These are phyloP conservation scores for Saccostrea echinata DNA, from an alignment of 1,140 invertebrate genomes.

Conservation along the genomic window DNA sequence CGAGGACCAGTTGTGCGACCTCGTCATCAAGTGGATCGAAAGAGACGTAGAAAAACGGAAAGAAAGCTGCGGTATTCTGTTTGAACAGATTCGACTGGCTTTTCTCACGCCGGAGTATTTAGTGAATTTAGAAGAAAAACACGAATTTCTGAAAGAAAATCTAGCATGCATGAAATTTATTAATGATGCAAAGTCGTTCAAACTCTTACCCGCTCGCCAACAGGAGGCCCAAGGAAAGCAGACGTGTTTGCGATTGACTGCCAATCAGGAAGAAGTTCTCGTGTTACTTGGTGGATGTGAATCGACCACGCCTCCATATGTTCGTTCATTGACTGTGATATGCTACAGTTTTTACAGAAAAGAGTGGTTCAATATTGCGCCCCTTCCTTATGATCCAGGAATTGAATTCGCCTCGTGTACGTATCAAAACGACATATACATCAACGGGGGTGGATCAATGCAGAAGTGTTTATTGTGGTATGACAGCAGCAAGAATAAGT, in stretches of 20 bases:
- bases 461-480: constrained; percentile 69
- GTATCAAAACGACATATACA: constrained; percentile 72
- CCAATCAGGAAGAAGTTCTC: constrained; percentile 69
- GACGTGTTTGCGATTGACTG: constrained; percentile 62
- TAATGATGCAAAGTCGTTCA: constrained; percentile 71
- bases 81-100: constrained; percentile 67
- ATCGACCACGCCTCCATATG: constrained; percentile 71
- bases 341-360: constrained; percentile 71
- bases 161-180: constrained; percentile 62
- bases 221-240: constrained; percentile 69
- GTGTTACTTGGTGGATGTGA: constrained; percentile 72
- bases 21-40: constrained; percentile 69
- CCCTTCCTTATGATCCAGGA: constrained; percentile 72
- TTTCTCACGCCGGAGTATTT: constrained; percentile 70
- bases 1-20: constrained; percentile 69
- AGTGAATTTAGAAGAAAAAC: constrained; percentile 61
- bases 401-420: constrained; percentile 75
- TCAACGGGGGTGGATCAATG: constrained; percentile 71
- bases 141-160: constrained; percentile 62
- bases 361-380: constrained; percentile 69
- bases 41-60: constrained; percentile 61
- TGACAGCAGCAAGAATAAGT: constrained; percentile 72
- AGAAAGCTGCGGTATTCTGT: constrained; percentile 60
- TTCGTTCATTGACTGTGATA: constrained; percentile 68
- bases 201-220: constrained; percentile 68